These are phyloP conservation scores for Tromatobia lineatoria DNA, from an alignment of 2,888 invertebrate genomes.

Conservation along the genomic window DNA sequence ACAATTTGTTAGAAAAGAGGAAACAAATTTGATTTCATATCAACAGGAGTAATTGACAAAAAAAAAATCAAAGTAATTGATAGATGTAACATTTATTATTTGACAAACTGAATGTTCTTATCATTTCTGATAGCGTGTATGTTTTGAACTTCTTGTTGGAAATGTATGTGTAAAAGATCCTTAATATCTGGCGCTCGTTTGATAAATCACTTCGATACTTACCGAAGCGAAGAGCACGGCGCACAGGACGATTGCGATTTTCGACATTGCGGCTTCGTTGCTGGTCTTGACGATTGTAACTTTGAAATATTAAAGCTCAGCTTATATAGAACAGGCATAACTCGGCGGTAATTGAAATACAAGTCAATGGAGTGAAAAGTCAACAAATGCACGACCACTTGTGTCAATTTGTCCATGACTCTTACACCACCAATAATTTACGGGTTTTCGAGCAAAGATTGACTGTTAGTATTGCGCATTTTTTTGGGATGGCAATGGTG, in stretches of 20 bases:
- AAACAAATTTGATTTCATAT: too few species aligned
- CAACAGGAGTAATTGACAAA: too few species aligned
- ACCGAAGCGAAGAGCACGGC: constrained; percentile 5
- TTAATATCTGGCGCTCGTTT: neutral
- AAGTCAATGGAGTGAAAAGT: neutral
- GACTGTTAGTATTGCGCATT: neutral
- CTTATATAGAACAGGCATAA: neutral
- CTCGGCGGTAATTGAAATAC: neutral
- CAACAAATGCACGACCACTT: neutral
- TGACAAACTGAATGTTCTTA: too few species aligned
- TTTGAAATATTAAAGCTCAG: neutral
- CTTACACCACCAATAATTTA: neutral
- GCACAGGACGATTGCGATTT: constrained; percentile 10
- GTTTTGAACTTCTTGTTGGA: too few species aligned
- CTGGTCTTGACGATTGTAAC: neutral
- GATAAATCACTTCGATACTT: neutral
- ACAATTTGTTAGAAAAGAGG: too few species aligned
- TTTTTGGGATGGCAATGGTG: neutral
- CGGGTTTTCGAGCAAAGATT: neutral
- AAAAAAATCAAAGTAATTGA: too few species aligned
- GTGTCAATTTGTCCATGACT: constrained; percentile 5
- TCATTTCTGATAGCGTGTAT: too few species aligned
- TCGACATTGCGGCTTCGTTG: constrained; percentile 3
- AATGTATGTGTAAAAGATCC: too few species aligned
- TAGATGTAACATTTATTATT: too few species aligned